These are phyloP conservation scores for Oryzias woworae DNA, from an alignment of 2,113 vertebrate species.

Conservation along the genomic window DNA sequence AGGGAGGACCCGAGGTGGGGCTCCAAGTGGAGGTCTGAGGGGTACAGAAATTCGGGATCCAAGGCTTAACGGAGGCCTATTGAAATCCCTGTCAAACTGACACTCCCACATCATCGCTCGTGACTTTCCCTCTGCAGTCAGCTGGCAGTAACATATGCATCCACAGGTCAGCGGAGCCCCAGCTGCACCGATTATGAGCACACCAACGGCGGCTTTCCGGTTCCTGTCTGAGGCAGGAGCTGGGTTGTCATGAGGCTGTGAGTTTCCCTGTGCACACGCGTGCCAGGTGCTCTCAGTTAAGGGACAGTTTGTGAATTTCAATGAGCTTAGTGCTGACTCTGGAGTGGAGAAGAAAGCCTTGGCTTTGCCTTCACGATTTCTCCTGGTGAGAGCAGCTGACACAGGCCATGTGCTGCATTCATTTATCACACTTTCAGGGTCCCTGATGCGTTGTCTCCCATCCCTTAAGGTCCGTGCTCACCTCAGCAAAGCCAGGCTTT, in stretches of 20 bases:
- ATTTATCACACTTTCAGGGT: slow-evolving; percentile 55
- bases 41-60: slow-evolving; percentile 57
- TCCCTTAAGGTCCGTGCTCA: slow-evolving; percentile 22
- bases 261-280: slow-evolving; percentile 51
- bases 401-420: slow-evolving; percentile 52
- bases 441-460: slow-evolving; percentile 43
- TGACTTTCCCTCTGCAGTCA: slow-evolving; percentile 19
- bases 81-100: slow-evolving; percentile 6
- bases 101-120: slow-evolving; percentile 12
- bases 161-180: slow-evolving; percentile 54
- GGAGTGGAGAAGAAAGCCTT: slow-evolving; percentile 46
- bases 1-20: slow-evolving; percentile 89
- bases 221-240: slow-evolving; percentile 32
- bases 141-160: slow-evolving; percentile 35
- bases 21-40: slow-evolving; percentile 85
- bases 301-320: slow-evolving; percentile 72
- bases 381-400: slow-evolving; percentile 50
- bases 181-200: slow-evolving; percentile 55
- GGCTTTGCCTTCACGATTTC: slow-evolving; percentile 41
- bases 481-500: slow-evolving; percentile 22
- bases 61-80: slow-evolving; percentile 17
- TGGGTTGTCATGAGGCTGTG: slow-evolving; percentile 55
- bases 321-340: slow-evolving; percentile 60
- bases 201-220: slow-evolving; percentile 46
- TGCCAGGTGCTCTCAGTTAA: slow-evolving; percentile 62